phyloP scores from a whole-genome alignment of 2,888 invertebrate genomes.

The Pseudococcus viburni region DNA sequence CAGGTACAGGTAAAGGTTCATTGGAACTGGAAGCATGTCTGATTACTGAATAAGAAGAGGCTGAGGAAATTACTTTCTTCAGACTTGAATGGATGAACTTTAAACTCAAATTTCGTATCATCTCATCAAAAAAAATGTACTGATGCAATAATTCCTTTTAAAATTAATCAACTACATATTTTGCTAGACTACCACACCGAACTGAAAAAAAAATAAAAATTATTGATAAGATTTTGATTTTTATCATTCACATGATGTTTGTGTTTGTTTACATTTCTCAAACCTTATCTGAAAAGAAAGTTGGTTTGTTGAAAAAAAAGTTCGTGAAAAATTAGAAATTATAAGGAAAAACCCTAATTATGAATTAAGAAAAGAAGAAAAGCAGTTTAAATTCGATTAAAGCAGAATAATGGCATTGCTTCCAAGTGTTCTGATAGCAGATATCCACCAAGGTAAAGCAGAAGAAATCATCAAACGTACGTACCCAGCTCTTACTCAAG shows the following conservation, averaged over 20 bases:
- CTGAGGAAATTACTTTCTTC: neutral
- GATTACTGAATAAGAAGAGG: neutral
- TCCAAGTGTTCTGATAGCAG: neutral
- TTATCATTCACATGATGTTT: no score
- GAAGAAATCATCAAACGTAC: constrained; percentile 42
- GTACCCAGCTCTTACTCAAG: neutral
- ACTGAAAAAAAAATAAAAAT: no score
- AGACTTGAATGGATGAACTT: neutral
- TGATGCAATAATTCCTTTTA: no score
- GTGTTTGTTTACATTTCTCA: no score
- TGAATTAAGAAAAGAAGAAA: neutral
- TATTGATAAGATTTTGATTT: no score
- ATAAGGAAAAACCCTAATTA: neutral
- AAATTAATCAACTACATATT: no score
- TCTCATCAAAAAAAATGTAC: neutral
- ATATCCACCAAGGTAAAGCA: neutral
- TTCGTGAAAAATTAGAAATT: neutral
- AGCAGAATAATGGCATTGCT: neutral
- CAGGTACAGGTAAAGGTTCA: neutral
- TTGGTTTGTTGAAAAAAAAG: no score
- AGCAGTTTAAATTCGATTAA: neutral
- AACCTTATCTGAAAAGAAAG: no score
- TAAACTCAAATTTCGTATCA: neutral
- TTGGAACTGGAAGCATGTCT: neutral
- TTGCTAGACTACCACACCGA: no score